Base-by-base conservation (phyloP, 1,140 invertebrate species). In the Colletes gigas region DNA sequence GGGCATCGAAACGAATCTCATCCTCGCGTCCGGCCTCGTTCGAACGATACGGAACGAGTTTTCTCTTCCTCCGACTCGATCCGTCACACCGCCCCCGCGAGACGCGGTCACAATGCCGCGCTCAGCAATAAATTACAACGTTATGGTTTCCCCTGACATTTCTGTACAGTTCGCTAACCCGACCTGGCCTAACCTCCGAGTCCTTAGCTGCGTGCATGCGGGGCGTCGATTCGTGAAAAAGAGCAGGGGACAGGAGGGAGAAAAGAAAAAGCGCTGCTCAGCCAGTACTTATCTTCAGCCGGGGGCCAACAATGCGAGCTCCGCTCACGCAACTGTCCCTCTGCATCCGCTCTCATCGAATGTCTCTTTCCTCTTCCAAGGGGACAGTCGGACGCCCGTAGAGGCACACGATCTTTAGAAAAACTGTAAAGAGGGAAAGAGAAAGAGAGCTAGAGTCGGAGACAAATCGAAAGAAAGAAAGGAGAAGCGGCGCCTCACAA, bases 291-390 rank as follows among this genome's bases (percentile, higher is more conserved):
- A 89, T 88, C 81, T 76, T 82, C 41, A 77, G 82, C 75, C 59
- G 76, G 79, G 67, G 78, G 83, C 82, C 89, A 90, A 93, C 91
- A 93, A 93, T 92, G 85, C 85, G 75, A 84, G 84, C 83, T 76
- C 83, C n/a, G 71, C 85, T 88, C 92, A 92, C 92, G 91, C 92
- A 92, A 92, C 89, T 93, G 92, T 92, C 91, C 91, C 89, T 92
- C 88, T 77, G 89, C 92, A 92, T 93, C 92, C 92, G 92, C 92
- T 93, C 92, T 92, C 92, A 93, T 93, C 92, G 92, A 92, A 93
- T 90, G 83, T 91, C 89, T 88, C 84, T 72, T 71, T 82, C 21
- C 59, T 82, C 81, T 67, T 83, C 54, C 57, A 69, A 7, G 65
- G 67, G 63, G 68, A 69, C 74, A 65, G 66, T 50, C 74, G 54